Base-by-base conservation (phyloP, 2,113 vertebrate species). In the Camarhynchus parvulus region DNA sequence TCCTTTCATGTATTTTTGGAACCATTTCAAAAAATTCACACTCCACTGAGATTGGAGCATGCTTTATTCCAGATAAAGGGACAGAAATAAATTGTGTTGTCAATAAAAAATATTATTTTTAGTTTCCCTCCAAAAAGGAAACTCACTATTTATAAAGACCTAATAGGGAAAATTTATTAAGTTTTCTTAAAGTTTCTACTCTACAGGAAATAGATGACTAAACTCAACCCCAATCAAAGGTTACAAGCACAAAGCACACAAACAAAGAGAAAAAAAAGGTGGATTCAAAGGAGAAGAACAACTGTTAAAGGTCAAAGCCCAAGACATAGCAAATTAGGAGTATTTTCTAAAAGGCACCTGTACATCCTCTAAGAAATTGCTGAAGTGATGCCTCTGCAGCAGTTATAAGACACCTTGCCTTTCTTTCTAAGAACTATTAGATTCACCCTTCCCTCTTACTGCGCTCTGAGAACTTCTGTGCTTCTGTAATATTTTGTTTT, bases 1-100 rank as follows among this genome's bases (percentile, higher is more conserved):
- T 92, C 5, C 8, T 93, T 94, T 91, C 15, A 70, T 53, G 41
- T 74, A 85, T 85, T 95, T 81, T 89, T 62, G 70, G 79, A 90
- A 79, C 11, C 3, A 41, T 94, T 90, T 82, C 1, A 55, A 77
- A 93, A 93, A 63, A 24, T 11, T 10, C 14, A 15, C 6, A 11
- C 86, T 86, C 35, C 22, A 73, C 47, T 61, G 31, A 79, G 24
- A 42, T 67, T 11, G 49, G 5, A 89, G 15, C 2, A 18, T 68
- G 42, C 39, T 85, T 87, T 87, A 47, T 63, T 66, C 24, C 9
- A 11, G 33, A 46, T 24, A 70, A 46, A n/a, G 7, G 16, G 13
- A 44, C 5, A 64, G 49, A 89, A 88, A 31, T 44, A 24, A 42
- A n/a, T 20, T 50, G 61, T 84, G 7, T 82, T 84, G 39, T 61